A percentile compares a stretch with the other conserved stretches of the same genome.
Evolutionary conservation across 2,888 invertebrate genomes (phyloP).

Genomic region (Lucinisca nassula): DNA sequence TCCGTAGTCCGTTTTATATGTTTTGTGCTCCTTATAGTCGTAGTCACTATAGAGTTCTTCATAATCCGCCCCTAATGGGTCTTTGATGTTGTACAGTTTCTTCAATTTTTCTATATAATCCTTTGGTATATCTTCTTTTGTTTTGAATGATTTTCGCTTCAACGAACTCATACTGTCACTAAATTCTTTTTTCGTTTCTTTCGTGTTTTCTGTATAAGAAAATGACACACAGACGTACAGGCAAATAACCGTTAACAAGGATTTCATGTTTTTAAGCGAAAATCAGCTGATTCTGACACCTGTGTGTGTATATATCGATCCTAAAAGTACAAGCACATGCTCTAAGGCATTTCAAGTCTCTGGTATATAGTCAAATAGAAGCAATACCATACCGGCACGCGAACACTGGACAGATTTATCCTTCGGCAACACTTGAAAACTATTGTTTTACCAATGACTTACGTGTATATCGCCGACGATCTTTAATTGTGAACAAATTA

Average conservation of each 20-base stretch:
- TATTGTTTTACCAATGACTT: background rate
- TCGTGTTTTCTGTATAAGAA: background rate
- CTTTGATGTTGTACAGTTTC: background rate
- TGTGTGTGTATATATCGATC: background rate
- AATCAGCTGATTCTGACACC: conserved; percentile 1
- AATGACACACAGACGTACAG: conserved; percentile 49
- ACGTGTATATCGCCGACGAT: background rate
- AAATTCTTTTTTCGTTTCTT: background rate
- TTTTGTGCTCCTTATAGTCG: background rate
- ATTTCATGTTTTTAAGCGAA: conserved; percentile 36
- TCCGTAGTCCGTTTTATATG: background rate
- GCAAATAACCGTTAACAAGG: conserved; percentile 48
- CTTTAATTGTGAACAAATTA: background rate
- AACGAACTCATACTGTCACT: background rate
- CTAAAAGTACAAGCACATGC: no score
- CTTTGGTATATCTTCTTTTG: conserved; percentile 52
- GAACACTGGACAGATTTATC: background rate
- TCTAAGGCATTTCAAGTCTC: background rate
- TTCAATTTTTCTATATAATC: conserved; percentile 56
- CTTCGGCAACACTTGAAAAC: background rate
- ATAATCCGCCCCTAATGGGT: no score
- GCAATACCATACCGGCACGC: conserved; percentile 5
- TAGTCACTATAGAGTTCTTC: conserved; percentile 25
- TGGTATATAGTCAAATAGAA: background rate
- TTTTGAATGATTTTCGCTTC: conserved; percentile 15